Evolutionary conservation across 64 coral and sea anemone genomes (phyloP).

Genomic region (Montipora cactus): DNA sequence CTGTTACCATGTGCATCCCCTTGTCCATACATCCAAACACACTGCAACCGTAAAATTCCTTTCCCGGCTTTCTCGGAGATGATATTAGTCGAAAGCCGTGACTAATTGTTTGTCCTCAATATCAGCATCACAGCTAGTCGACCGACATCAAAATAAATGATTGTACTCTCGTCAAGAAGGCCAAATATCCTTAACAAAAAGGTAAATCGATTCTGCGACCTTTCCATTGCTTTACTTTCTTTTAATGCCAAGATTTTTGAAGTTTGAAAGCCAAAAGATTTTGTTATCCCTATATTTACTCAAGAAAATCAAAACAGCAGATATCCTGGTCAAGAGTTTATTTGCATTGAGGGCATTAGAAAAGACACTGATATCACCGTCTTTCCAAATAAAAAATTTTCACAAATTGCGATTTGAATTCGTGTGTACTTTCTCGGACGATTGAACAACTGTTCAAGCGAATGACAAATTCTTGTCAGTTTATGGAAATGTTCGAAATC

Average conservation of each 20-base stretch:
- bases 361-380: conserved; percentile 43
- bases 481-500: conserved; percentile 21
- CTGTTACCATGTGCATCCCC: background rate
- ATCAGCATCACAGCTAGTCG: background rate
- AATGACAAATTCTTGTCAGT: background rate
- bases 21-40: background rate
- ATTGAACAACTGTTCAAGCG: background rate
- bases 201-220: conserved; percentile 40
- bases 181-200: background rate
- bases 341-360: conserved; percentile 79
- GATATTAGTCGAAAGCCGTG: background rate
- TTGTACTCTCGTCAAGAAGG: background rate
- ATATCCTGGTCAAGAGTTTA: conserved; percentile 84
- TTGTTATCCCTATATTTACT: conserved; percentile 60
- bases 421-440: background rate
- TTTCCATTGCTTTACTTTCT: conserved; percentile 38
- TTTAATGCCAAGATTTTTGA: conserved; percentile 12
- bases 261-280: conserved; percentile 33
- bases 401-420: background rate
- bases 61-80: background rate
- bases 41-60: background rate
- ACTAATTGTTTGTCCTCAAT: background rate
- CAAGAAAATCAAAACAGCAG: conserved; percentile 77
- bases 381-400: conserved; percentile 49
- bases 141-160: background rate